Base-by-base conservation (phyloP, 2,888 invertebrate genomes). In the Pammene fasciana region DNA sequence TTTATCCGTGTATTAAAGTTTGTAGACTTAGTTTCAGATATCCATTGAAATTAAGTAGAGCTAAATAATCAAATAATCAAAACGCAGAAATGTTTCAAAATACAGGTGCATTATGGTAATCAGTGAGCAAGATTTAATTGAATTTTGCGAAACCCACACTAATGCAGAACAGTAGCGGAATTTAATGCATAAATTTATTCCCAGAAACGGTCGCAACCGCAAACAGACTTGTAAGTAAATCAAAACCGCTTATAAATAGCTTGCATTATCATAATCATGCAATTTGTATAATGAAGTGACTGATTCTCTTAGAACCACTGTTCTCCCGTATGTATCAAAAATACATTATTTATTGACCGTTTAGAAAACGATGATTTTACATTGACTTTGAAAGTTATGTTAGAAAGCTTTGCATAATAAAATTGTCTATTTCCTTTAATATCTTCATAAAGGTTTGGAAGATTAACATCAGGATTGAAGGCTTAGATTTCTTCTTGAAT, bases 221-320 rank as follows among this genome's bases (percentile, higher is more conserved):
- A 83, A 78, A 82, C 82, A 77, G 81, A 79, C 82, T 81, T 79
- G 82, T 85, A 85, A 82, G 86, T 90, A 89, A 89, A 89, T 89
- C 90, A 90, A 88, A 89, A 84, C 85, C 76, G 88, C 87, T 89
- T 89, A 87, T 84, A 88, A 87, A 89, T 86, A 85, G 85, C 82
- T 79, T 70, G 68, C 76, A 92, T 92, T 92, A 85, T 82, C 91
- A 92, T 92, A 92, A 92, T 92, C 86, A 81, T 72, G 82, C 88
- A 76, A 90, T 92, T 90, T 91, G 89, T 86, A 92, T 91, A 92
- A 90, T 87, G 81, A 89, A 85, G 83, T 84, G 84, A 87, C 85
- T 77, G 81, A 85, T 81, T 85, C 85, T 82, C 84, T 82, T 88
- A 82, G 84, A 85, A 85, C 80, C 80, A 79, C 75, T 75, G 78